Percentiles rank a stretch among this genome's conserved stretches.
phyloP scores from a whole-genome alignment of 1,140 invertebrate genomes.

The Microplitis demolitor region DNA sequence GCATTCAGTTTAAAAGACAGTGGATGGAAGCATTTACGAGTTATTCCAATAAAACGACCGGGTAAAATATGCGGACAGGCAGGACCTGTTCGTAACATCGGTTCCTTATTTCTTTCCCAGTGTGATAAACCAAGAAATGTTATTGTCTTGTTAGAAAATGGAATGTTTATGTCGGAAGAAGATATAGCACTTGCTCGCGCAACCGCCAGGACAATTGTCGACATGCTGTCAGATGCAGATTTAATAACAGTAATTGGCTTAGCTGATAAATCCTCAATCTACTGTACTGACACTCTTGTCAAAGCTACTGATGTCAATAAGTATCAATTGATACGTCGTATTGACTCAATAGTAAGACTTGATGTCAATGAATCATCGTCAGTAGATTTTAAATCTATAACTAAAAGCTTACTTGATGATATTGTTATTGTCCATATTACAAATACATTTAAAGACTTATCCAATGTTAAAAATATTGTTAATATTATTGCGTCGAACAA shows the following conservation, averaged over 20 bases:
- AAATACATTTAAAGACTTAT: constrained; percentile 43
- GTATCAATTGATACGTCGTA: constrained; percentile 49
- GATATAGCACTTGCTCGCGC: constrained; percentile 53
- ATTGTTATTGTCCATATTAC: constrained; percentile 54
- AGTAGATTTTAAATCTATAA: constrained; percentile 44
- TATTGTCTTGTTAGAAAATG: constrained; percentile 53
- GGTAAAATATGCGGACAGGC: constrained; percentile 54
- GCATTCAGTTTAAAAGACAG: constrained; percentile 42
- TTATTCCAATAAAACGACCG: constrained; percentile 50
- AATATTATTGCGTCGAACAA: constrained; percentile 39
- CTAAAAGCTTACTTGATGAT: constrained; percentile 44
- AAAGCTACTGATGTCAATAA: constrained; percentile 57
- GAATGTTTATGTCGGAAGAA: constrained; percentile 51
- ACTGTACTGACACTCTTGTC: constrained; percentile 50
- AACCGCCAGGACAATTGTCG: constrained; percentile 54
- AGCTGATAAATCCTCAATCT: constrained; percentile 36
- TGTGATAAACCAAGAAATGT: constrained; percentile 54
- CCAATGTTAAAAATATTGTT: constrained; percentile 41
- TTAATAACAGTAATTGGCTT: constrained; percentile 51
- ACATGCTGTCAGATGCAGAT: constrained; percentile 55
- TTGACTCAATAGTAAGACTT: constrained; percentile 46
- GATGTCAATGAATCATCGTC: constrained; percentile 46
- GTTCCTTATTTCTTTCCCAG: constrained; percentile 52
- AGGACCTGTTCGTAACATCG: constrained; percentile 52
- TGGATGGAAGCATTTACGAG: constrained; percentile 55